Base-by-base conservation (phyloP, 2,797 vertebrate genomes). In the Alfaro cultratus region DNA sequence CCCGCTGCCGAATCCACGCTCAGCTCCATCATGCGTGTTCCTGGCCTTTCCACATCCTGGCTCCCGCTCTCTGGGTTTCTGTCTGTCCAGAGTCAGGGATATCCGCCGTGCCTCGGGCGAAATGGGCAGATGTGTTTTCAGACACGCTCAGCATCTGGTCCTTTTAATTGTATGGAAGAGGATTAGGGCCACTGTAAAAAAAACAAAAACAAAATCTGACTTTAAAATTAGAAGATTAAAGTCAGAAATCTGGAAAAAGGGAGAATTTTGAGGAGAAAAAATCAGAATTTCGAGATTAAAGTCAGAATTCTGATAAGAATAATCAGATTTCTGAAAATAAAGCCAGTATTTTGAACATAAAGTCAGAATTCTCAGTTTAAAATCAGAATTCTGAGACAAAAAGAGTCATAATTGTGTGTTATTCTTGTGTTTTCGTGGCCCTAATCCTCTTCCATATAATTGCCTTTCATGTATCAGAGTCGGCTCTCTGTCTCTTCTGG, bases 21-120 rank as follows among this genome's bases (percentile, higher is more conserved):
- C 85, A 75, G 81, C 80, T 85, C 85, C 45, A 83, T 91, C 88
- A 91, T 80, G 87, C 86, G 78, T 86, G 89, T 85, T 87, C 73
- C 83, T 46, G 13, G 74, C 81, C 9, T 85, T 84, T 84, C 45
- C 87, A 87, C 64, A 80, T 85, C 79, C 84, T 46, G 79, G 84
- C 85, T 90, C 83, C 21, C 2, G 21, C 21, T 85, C 79, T 80
- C 74, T 75, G 64, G 21, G 49, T 47, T 47, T 23, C 80, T n/a
- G 80, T 80, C 51, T 74, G 70, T 75, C 72, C 31, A 89, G 80
- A 64, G 81, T 83, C 81, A 13, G 80, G 74, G 47, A 80, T 82
- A 80, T 88, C 80, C 84, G 79, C 74, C 13, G 47, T n/a, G 88
- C 88, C 84, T 80, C 34, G 23, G 90, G 89, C 86, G 39, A 80